Base-by-base conservation (phyloP, 2,113 vertebrate genomes). In the Gymnogyps californianus region DNA sequence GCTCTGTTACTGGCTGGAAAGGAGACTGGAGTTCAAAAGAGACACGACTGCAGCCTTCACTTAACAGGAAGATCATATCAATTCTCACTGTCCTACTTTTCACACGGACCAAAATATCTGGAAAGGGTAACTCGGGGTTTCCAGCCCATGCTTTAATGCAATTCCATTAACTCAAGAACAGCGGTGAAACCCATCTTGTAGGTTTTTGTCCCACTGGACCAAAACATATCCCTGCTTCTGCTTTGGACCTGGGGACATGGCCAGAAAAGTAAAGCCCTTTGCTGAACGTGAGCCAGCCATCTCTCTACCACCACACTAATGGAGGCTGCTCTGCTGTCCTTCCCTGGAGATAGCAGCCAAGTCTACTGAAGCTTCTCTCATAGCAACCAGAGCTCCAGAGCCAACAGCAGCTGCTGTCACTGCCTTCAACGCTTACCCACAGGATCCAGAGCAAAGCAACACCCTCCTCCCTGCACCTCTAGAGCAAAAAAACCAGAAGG, bases 291-390 rank as follows among this genome's bases (percentile, higher is more conserved):
- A 98, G 96, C 84, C 96, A 98, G 97, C 69, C 97, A 97, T 97
- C 97, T 96, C 98, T 97, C 96, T 94, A 96, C 95, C 95, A 95
- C 94, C 96, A 97, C 97, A 97, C 97, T 98, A 98, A 98, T 98
- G 98, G 98, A 98, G 97, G 98, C 98, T 98, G 98, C 97, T 97
- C 97, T 98, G 97, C 98, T 98, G 98, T 98, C 98, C 97, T 97
- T 98, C 98, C 98, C 98, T 98, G 96, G 98, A 98, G 98, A 98
- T 98, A 95, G 98, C 98, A 98, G 98, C 98, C 98, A 98, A 97
- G 98, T 97, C 98, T 98, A 98, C 98, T 98, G 97, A 98, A 98
- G 98, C 98, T 98, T 98, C 98, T 98, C 98, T 98, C 98, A 97
- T 98, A 98, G 98, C 98, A 98, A 98, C 98, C 97, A 97, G 97